Percentiles rank a stretch among this genome's conserved stretches.
Conservation (phyloP, 2,888 invertebrate genomes). For the Leptopilina myrica region DNA sequence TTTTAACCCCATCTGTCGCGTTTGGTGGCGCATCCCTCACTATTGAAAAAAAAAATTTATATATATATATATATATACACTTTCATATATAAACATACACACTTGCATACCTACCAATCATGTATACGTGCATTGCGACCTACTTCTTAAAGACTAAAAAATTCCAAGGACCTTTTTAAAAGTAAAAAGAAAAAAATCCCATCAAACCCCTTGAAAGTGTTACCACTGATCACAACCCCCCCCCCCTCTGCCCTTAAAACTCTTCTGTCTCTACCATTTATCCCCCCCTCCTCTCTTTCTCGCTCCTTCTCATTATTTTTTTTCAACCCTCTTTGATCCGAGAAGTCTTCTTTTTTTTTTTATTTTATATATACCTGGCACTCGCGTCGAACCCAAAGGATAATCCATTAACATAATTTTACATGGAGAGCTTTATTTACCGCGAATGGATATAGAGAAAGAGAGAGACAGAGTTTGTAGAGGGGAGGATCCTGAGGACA, state of each 20-base stretch:
- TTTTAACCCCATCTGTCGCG: slow-evolving; percentile 76
- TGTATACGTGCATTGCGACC: slow-evolving; percentile 57
- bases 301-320: slow-evolving; percentile 32
- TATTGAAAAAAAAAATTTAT: slow-evolving; percentile 38
- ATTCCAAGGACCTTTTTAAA: slow-evolving; percentile 58
- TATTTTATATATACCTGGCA: slow-evolving; percentile 51
- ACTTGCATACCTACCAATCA: slow-evolving; percentile 32
- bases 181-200: slow-evolving; percentile 35
- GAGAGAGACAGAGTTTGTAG: neutral
- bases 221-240: slow-evolving; percentile 22
- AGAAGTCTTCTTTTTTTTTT: neutral
- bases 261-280: slow-evolving; percentile 61
- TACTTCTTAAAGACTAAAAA: slow-evolving; percentile 63
- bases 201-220: slow-evolving; percentile 25
- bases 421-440: slow-evolving; percentile 68
- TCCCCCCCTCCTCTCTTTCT: slow-evolving; percentile 42
- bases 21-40: slow-evolving; percentile 66
- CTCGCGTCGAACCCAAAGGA: slow-evolving; percentile 64
- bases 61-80: too few species aligned
- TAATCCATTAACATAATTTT: slow-evolving; percentile 77
- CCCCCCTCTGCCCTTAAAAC: slow-evolving; percentile 36
- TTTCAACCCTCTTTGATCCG: neutral
- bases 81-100: neutral
- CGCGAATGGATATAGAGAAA: slow-evolving; percentile 35
- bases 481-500: slow-evolving; percentile 55